Evolutionary conservation across 53 echinoderm and acorn worm genomes (phyloP).

Genomic region (Paelopatides confundens): DNA sequence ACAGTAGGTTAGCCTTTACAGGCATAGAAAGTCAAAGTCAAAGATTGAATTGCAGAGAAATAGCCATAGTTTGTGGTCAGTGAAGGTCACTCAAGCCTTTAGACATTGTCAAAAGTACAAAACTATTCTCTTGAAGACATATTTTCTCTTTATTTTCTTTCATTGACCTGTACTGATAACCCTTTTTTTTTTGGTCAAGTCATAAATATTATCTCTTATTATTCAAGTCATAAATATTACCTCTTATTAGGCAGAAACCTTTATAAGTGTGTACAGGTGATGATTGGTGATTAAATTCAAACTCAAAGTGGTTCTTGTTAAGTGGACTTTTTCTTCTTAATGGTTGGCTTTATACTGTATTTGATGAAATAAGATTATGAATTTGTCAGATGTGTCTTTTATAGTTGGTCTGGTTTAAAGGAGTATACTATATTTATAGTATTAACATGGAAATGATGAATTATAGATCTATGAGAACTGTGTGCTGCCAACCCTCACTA

Average conservation of each 20-base stretch:
- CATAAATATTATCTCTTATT: neutral
- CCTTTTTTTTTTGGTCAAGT: neutral
- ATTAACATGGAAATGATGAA: too few species aligned
- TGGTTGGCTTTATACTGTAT: neutral
- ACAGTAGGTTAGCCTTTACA: too few species aligned
- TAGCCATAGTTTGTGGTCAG: neutral
- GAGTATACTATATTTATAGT: too few species aligned
- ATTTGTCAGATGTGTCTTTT: neutral
- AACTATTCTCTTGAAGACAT: neutral
- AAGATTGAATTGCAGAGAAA: too few species aligned
- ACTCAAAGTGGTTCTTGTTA: neutral
- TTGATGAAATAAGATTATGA: slow-evolving; percentile 13
- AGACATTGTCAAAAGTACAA: neutral
- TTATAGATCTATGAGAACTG: too few species aligned
- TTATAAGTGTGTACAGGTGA: neutral
- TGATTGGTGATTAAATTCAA: neutral
- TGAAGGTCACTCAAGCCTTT: neutral
- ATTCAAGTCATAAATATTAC: neutral
- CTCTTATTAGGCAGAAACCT: neutral
- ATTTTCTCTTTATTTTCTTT: neutral
- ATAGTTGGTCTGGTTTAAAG: too few species aligned
- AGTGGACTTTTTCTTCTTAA: neutral
- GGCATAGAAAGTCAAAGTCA: too few species aligned
- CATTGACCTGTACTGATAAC: neutral
- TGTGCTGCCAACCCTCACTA: too few species aligned